phyloP scores from a whole-genome alignment of 2,888 invertebrate species.

The Cheilosia pagana region DNA sequence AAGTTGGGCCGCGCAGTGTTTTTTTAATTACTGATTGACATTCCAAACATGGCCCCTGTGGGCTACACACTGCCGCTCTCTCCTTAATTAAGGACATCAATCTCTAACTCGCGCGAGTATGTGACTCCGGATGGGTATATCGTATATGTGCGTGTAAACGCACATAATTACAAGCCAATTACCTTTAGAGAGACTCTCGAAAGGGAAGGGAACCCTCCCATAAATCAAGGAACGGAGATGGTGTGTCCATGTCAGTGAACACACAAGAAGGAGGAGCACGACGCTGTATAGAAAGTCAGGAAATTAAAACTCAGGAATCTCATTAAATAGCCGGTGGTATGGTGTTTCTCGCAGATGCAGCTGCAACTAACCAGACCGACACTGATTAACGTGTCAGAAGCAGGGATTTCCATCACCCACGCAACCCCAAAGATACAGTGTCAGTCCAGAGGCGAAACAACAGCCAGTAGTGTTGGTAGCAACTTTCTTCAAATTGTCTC shows the following conservation, averaged over 20 bases:
- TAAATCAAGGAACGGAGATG: constrained; percentile 62
- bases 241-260: constrained; percentile 27
- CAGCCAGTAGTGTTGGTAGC: constrained; percentile 9
- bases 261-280: constrained; percentile 1
- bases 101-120: constrained; percentile 50
- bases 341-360: constrained; percentile 43
- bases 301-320: constrained; percentile 73
- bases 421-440: constrained; percentile 64
- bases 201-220: constrained; percentile 49
- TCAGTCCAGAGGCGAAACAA: constrained; percentile 30
- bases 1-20: background rate
- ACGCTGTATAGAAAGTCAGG: constrained; percentile 67
- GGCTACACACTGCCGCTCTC: constrained; percentile 14
- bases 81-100: constrained; percentile 75
- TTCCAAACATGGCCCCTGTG: constrained; percentile 49
- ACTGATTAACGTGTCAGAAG: constrained; percentile 75
- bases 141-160: constrained; percentile 62
- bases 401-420: constrained; percentile 62
- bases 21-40: constrained; percentile 71
- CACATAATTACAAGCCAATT: constrained; percentile 74
- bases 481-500: constrained; percentile 45
- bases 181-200: constrained; percentile 39
- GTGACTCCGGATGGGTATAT: constrained; percentile 54
- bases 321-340: constrained; percentile 63
- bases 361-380: constrained; percentile 72